Evolutionary conservation across 2,113 vertebrate species (phyloP).

Genomic region (Plecotus auritus): DNA sequence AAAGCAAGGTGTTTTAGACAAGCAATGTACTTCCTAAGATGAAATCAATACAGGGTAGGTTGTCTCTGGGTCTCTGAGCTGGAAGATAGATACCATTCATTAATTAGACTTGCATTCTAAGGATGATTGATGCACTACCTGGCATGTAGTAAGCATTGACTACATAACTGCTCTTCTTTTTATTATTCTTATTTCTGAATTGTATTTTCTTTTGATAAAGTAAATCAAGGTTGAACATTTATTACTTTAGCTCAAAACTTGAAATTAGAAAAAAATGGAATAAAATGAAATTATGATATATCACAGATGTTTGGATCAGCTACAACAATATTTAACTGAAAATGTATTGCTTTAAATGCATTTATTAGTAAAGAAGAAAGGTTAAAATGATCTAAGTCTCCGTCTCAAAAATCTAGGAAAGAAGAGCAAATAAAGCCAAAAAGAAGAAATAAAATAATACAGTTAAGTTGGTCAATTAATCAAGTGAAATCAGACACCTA

Average conservation of each 20-base stretch:
- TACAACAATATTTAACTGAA: not conserved
- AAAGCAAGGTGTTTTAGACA: not conserved
- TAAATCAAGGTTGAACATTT: not conserved
- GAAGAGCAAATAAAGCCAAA: not conserved
- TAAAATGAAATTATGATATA: not conserved
- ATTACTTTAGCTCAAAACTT: not conserved
- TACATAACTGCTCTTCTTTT: not conserved
- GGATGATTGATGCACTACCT: not conserved
- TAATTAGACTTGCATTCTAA: not conserved
- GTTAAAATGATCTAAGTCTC: not conserved
- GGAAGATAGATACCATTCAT: not conserved
- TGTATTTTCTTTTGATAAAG: not conserved
- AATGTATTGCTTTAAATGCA: not conserved
- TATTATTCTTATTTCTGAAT: not conserved
- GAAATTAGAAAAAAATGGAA: not conserved
- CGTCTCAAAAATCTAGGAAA: not conserved
- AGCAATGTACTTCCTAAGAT: not conserved
- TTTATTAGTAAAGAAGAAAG: not conserved
- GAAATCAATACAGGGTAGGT: fast-evolving
- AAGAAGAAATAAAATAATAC: not conserved
- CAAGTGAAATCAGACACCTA: not conserved
- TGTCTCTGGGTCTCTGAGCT: not conserved
- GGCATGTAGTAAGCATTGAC: not conserved
- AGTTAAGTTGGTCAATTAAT: not conserved
- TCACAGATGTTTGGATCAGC: not conserved